A percentile compares a stretch with the other conserved stretches of the same genome.
These are phyloP conservation scores for Thomomys bottae DNA, from an alignment of 2,113 vertebrate genomes.

Conservation along the genomic window DNA sequence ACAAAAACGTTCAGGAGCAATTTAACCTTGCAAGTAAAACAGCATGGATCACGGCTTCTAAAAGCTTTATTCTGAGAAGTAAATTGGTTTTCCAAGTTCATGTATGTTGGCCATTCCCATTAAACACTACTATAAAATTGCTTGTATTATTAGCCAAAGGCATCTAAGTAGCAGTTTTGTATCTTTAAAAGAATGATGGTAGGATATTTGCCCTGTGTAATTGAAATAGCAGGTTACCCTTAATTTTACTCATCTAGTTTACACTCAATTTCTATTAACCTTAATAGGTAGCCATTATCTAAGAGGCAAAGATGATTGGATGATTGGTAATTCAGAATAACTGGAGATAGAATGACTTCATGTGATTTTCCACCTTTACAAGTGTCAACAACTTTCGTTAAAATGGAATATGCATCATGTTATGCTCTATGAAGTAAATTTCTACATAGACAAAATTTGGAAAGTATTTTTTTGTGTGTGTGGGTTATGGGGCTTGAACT, in stretches of 20 bases:
- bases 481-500: too few species aligned
- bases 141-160: constrained; percentile 18
- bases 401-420: constrained; percentile 30
- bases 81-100: constrained; percentile 9
- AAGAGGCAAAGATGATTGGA: background rate
- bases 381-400: constrained; percentile 50
- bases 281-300: constrained; percentile 69
- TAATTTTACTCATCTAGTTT: constrained; percentile 70
- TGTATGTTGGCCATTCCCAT: constrained; percentile 36
- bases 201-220: background rate
- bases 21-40: background rate
- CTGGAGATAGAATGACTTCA: constrained; percentile 24
- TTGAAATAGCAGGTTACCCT: constrained; percentile 37
- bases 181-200: constrained; percentile 22
- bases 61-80: background rate
- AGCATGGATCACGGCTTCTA: background rate
- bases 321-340: constrained; percentile 68
- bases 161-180: constrained; percentile 27
- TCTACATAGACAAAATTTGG: background rate
- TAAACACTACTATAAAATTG: constrained; percentile 27
- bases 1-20: background rate
- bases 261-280: constrained; percentile 65
- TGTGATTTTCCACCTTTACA: constrained; percentile 42
- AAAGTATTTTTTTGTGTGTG: background rate
- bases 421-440: background rate